phyloP scores from a whole-genome alignment of 2,888 invertebrate genomes.

The Heteromurus nitidus region DNA sequence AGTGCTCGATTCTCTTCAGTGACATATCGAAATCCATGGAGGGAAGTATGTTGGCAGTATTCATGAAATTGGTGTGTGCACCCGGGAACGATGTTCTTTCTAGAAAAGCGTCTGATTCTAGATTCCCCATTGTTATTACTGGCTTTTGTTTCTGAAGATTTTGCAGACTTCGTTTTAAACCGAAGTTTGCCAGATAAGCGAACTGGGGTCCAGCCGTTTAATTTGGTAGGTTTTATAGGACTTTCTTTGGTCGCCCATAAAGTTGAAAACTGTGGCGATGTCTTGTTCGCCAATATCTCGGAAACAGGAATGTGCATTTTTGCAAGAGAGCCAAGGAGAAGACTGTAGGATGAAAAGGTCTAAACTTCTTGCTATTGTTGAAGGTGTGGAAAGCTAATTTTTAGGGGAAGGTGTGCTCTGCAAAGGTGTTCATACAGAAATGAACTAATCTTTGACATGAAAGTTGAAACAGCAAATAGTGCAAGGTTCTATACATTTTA shows the following conservation, averaged over 20 bases:
- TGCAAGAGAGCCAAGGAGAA: too few species aligned
- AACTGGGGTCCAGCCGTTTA: constrained; percentile 56
- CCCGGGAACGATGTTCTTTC: constrained; percentile 42
- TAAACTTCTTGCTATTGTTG: too few species aligned
- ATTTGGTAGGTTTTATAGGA: constrained; percentile 21
- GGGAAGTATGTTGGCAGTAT: constrained; percentile 69
- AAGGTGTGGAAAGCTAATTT: neutral
- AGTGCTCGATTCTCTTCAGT: constrained; percentile 68
- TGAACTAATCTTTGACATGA: too few species aligned
- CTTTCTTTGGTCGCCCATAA: constrained; percentile 33
- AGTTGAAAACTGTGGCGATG: constrained; percentile 2
- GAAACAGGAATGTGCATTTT: constrained; percentile 45
- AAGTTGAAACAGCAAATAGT: too few species aligned
- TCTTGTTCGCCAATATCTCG: constrained; percentile 28
- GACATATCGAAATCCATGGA: constrained; percentile 70
- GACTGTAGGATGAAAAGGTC: too few species aligned
- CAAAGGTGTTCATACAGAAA: too few species aligned
- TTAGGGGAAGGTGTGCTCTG: neutral
- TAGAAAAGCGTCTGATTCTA: constrained; percentile 19
- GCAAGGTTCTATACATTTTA: too few species aligned
- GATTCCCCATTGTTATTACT: constrained; percentile 11
- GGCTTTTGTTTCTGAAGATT: neutral
- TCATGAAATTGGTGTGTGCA: constrained; percentile 66
- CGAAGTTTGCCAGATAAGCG: constrained; percentile 49
- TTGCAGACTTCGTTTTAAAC: constrained; percentile 36